These are phyloP conservation scores for Caerostris darwini DNA, from an alignment of 1,140 invertebrate genomes.

Conservation along the genomic window DNA sequence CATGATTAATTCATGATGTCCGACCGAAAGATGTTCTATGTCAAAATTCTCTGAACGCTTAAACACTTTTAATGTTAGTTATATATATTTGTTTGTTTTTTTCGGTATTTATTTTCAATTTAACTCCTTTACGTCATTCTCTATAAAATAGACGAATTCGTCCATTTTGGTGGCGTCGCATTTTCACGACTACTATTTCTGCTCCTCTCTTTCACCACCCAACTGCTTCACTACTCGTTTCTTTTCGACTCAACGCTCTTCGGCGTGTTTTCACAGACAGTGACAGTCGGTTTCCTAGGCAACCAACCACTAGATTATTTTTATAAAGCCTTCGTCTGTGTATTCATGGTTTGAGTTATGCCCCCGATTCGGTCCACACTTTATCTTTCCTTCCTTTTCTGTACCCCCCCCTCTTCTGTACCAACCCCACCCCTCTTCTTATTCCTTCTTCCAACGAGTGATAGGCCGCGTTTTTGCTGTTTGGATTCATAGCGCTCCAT, in stretches of 20 bases:
- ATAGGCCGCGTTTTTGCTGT: slow-evolving; percentile 20
- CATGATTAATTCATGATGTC: too few species aligned
- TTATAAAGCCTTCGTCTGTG: slow-evolving; percentile 54
- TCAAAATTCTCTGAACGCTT: too few species aligned
- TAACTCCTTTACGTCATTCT: too few species aligned
- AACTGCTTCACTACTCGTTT: slow-evolving; percentile 15
- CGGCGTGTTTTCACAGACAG: slow-evolving; percentile 70
- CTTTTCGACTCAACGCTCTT: slow-evolving; percentile 64
- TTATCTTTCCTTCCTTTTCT: not conserved
- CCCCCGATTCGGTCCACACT: not conserved
- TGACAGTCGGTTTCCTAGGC: slow-evolving; percentile 62
- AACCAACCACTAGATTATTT: slow-evolving; percentile 70
- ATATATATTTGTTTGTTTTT: too few species aligned
- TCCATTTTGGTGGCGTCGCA: too few species aligned
- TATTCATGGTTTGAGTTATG: slow-evolving; percentile 60
- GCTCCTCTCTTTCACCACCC: not conserved
- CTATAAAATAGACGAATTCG: too few species aligned
- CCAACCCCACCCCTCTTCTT: too few species aligned
- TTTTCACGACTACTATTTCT: too few species aligned
- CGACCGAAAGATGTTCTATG: too few species aligned
- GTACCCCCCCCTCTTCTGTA: not conserved
- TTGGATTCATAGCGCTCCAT: not conserved
- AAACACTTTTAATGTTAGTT: too few species aligned
- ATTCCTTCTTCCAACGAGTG: not conserved
- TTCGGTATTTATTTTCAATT: too few species aligned